Evolutionary conservation across 2,888 invertebrate species (phyloP).

Genomic region (Oasisia sp.): DNA sequence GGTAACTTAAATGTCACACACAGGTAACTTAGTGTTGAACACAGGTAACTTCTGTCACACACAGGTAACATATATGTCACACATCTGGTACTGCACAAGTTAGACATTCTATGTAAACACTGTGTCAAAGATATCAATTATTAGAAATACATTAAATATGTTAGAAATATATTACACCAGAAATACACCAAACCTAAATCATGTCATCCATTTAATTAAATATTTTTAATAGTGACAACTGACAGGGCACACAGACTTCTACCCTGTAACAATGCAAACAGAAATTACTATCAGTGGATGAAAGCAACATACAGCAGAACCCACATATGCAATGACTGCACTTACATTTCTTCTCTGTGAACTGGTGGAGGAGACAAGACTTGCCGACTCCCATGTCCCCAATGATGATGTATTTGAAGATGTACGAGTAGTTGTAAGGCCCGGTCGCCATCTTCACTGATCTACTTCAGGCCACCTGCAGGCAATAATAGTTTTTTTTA

Average conservation of each 20-base stretch:
- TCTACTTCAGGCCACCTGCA: slow-evolving; percentile 17
- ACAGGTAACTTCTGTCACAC: too few relatives aligned
- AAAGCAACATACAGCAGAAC: not conserved
- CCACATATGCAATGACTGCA: slow-evolving; percentile 51
- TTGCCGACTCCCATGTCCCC: slow-evolving; percentile 99
- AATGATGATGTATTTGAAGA: slow-evolving; percentile 99
- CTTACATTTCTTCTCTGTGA: slow-evolving; percentile 99
- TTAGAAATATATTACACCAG: not conserved
- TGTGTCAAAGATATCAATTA: not conserved
- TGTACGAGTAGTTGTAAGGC: slow-evolving; percentile 99
- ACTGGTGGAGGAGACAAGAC: slow-evolving; percentile 98
- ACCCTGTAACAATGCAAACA: not conserved
- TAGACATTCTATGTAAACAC: not conserved
- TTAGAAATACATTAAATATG: too few relatives aligned
- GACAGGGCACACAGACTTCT: not conserved
- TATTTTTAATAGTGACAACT: not conserved
- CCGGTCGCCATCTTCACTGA: slow-evolving; percentile 73
- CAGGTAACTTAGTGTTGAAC: too few relatives aligned
- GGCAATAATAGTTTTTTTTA: too few relatives aligned
- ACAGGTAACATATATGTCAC: not conserved
- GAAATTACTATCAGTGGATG: not conserved
- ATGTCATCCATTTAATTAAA: not conserved
- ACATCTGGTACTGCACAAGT: not conserved
- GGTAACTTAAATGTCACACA: too few relatives aligned
- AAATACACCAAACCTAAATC: not conserved